These are phyloP conservation scores for Sebastes trivittatus DNA, from an alignment of 2,797 vertebrate genomes.

Conservation along the genomic window DNA sequence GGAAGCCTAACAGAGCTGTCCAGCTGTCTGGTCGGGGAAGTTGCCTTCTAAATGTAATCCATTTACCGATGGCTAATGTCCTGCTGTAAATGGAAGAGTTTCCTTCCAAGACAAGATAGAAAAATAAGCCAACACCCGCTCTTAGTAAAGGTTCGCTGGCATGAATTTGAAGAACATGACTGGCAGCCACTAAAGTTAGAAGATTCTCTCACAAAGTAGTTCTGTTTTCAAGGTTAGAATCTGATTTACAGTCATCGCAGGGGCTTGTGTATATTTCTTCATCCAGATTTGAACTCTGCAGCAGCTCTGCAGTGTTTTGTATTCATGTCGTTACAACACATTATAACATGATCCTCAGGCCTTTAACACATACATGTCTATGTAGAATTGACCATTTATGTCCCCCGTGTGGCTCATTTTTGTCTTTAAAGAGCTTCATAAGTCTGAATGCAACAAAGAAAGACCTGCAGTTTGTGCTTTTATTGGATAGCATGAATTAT, in stretches of 20 bases:
- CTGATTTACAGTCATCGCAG: not conserved
- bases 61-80: slow-evolving; percentile 41
- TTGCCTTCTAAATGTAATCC: slow-evolving; percentile 39
- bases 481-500: not conserved
- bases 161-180: not conserved
- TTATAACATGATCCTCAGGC: not conserved
- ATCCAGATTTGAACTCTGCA: not conserved
- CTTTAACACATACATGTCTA: not conserved
- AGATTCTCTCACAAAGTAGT: not conserved
- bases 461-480: not conserved
- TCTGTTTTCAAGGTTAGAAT: not conserved
- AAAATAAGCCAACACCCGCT: not conserved
- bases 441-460: not conserved
- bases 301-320: not conserved
- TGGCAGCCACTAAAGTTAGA: not conserved
- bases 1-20: slow-evolving; percentile 32
- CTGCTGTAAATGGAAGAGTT: slow-evolving; percentile 24
- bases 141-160: not conserved
- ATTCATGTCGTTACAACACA: no score
- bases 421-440: not conserved
- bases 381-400: not conserved
- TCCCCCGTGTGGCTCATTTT: not conserved
- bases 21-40: slow-evolving; percentile 18
- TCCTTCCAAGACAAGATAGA: slow-evolving; percentile 11
- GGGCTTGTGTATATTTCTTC: not conserved